phyloP scores from a whole-genome alignment of 2,113 vertebrate species.

The Spheniscus mendiculus region DNA sequence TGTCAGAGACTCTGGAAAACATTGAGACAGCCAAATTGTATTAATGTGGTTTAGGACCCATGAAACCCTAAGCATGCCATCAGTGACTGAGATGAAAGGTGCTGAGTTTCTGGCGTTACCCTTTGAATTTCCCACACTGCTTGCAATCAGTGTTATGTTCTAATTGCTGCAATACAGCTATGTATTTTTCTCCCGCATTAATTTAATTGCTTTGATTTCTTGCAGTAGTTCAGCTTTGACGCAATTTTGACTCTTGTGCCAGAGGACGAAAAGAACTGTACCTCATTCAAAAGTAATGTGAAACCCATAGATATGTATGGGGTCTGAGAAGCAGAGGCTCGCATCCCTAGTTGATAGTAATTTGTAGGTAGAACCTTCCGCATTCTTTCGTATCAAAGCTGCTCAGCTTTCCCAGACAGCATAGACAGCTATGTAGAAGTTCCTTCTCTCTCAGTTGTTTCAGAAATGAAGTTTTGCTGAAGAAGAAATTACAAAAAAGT shows the following conservation, averaged over 20 bases:
- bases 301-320: neutral
- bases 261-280: neutral
- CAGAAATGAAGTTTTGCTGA: neutral
- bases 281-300: neutral
- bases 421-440: neutral
- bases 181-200: neutral
- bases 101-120: neutral
- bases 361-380: neutral
- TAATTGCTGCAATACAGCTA: neutral
- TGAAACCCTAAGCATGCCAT: neutral
- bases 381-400: neutral
- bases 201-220: neutral
- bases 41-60: neutral
- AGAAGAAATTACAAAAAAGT: neutral
- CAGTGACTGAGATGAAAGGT: neutral
- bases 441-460: neutral
- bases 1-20: neutral
- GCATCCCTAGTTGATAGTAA: neutral
- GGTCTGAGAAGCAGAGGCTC: neutral
- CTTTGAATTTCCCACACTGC: neutral
- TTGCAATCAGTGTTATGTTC: neutral
- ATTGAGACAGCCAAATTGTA: neutral
- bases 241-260: neutral
- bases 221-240: neutral
- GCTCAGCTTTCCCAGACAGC: neutral